Base-by-base conservation (phyloP, 53 echinoderm and acorn worm species). In the Antedon mediterranea region DNA sequence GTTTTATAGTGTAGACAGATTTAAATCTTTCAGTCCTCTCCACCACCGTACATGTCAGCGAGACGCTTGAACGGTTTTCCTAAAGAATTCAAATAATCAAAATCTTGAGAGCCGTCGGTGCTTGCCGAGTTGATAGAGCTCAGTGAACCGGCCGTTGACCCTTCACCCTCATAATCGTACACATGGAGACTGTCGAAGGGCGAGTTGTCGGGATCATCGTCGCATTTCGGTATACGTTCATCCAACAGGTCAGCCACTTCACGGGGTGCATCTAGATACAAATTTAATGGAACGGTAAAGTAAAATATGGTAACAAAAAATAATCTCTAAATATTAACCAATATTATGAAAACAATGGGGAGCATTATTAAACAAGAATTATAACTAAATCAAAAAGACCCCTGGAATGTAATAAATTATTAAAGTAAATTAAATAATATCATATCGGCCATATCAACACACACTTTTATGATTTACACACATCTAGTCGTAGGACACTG, bases 101-200 rank as follows among this genome's bases (percentile, higher is more conserved):
- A 76, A 29, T 76, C 34, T 28, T 32, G 33, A 3, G 76, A 76
- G 28, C 26, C 33, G 23, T 34, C 76, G 26, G 33, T 33, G 26
- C 76, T 76, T 6, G 11, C 26, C 6, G 8, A 33, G 34, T 76
- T 76, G 34, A 76, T 32, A 9, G 76, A 33, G 34, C 76, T 76
- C 0, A 76, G 34, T 3, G 33, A 33, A 0, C 76, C 76, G 15
- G 76, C 76, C 7, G 76, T 76, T 7, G 76, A 76, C 0, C 76
- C 76, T 26, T 76, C 76, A 18, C 76, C 76, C 29, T 76, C 76
- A 34, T 32, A 76, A 34, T 76, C 34, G 34, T 76, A 76, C 34
- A 76, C 3, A 23, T 34, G 76, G 11, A 76, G 34, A 7, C 33
- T 76, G 26, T 76, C 76, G 2, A 26, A 76, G 7, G 76, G 76